Percentiles rank a stretch among this genome's conserved stretches.
These are phyloP conservation scores for Enhydra lutris DNA, from an alignment of 2,113 vertebrate genomes.

Conservation along the genomic window DNA sequence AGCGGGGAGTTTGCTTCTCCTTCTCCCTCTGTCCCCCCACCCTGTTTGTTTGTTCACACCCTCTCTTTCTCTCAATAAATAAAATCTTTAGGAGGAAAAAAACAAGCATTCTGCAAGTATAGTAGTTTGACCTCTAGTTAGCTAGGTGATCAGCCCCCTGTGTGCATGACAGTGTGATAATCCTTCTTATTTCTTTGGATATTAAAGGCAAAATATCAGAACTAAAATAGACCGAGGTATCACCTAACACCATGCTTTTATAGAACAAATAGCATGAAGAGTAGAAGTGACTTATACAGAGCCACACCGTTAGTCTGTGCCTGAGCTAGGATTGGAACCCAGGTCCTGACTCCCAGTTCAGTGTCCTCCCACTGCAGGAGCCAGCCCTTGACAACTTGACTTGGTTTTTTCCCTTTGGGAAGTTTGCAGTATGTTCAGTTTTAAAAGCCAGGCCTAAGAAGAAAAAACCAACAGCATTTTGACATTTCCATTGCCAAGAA, in stretches of 20 bases:
- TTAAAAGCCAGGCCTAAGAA: neutral
- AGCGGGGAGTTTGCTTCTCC: neutral
- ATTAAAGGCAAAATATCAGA: neutral
- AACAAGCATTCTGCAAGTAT: neutral
- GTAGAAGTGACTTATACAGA: neutral
- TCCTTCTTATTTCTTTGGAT: neutral
- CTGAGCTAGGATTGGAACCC: neutral
- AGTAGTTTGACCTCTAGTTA: neutral
- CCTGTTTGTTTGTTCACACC: no score
- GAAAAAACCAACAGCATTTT: neutral
- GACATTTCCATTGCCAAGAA: conserved; percentile 12
- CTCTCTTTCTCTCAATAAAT: neutral
- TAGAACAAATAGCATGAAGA: neutral
- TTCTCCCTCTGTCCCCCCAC: neutral
- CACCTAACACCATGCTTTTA: neutral
- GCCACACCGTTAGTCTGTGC: neutral
- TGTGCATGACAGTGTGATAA: neutral
- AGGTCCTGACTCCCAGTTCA: neutral
- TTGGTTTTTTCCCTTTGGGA: neutral
- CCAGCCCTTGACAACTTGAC: neutral
- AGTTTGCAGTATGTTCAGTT: neutral
- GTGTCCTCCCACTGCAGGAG: neutral
- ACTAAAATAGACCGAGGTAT: neutral
- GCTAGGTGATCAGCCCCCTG: neutral
- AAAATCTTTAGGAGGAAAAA: neutral